A percentile compares a stretch with the other conserved stretches of the same genome.
Evolutionary conservation across 2,797 vertebrate species (phyloP).

Genomic region (Lagodon rhomboides): DNA sequence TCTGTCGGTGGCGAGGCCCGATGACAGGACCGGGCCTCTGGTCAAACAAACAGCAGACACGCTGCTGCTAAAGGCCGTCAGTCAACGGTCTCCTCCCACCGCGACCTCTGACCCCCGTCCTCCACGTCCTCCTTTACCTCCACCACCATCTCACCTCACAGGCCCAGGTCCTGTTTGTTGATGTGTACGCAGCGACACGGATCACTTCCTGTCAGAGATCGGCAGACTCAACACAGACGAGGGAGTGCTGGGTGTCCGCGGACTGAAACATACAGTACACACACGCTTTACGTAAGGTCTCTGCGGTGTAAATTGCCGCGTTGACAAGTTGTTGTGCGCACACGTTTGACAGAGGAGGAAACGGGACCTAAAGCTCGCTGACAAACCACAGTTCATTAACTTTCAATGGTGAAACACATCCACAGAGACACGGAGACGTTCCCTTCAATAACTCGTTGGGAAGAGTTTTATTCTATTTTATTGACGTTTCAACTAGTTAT

Average conservation of each 20-base stretch:
- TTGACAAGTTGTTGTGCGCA: conserved; percentile 72
- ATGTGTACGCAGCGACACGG: conserved; percentile 73
- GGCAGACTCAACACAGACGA: conserved; percentile 70
- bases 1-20: conserved; percentile 29
- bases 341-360: conserved; percentile 65
- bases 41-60: conserved; percentile 79
- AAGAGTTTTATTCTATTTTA: not conserved
- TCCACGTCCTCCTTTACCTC: conserved; percentile 25
- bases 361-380: conserved; percentile 42
- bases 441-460: not conserved
- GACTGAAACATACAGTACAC: conserved; percentile 36
- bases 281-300: conserved; percentile 21
- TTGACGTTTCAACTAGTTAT: not conserved
- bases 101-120: conserved; percentile 54
- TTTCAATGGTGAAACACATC: conserved; percentile 22
- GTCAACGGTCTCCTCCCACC: conserved; percentile 68
- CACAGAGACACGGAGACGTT: conserved; percentile 19
- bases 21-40: conserved; percentile 67
- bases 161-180: conserved; percentile 74
- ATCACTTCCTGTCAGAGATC: conserved; percentile 78
- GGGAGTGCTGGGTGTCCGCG: not conserved
- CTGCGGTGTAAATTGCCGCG: conserved; percentile 59
- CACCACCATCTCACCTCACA: conserved; percentile 37
- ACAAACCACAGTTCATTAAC: conserved; percentile 57
- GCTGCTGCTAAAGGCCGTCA: conserved; percentile 68